A percentile compares a stretch with the other conserved stretches of the same genome.
Conservation (phyloP, 2,888 invertebrate genomes). For the Anaspis maculata region DNA sequence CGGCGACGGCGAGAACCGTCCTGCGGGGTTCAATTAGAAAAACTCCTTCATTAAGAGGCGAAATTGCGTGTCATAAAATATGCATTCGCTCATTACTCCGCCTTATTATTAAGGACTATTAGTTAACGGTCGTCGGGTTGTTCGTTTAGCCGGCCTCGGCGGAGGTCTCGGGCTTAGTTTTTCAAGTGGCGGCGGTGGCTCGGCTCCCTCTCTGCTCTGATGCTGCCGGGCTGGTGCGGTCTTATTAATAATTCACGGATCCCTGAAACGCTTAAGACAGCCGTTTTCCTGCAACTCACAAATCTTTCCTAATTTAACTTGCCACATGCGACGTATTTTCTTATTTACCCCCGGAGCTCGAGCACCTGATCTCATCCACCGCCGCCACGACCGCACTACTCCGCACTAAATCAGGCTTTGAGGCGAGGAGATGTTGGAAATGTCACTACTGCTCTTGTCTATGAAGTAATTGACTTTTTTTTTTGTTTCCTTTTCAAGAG, state of each 20-base stretch:
- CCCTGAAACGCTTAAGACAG: constrained; percentile 28
- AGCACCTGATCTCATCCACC: constrained; percentile 7
- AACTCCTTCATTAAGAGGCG: constrained; percentile 11
- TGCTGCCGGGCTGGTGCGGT: no score
- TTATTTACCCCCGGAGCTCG: constrained; percentile 9
- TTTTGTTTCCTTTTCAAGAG: no score
- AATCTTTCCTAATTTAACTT: constrained; percentile 20
- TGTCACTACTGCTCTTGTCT: no score
- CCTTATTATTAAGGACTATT: constrained; percentile 21
- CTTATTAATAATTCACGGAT: constrained; percentile 30
- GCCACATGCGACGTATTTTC: constrained; percentile 13
- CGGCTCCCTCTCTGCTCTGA: no score
- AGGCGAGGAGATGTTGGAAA: no score
- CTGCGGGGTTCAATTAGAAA: constrained; percentile 16
- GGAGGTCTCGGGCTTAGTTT: constrained; percentile 21
- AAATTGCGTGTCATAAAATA: constrained; percentile 18
- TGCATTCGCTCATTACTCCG: constrained; percentile 19
- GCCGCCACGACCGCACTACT: constrained; percentile 1
- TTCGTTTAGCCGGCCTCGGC: constrained; percentile 16
- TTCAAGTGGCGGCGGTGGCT: constrained; percentile 25
- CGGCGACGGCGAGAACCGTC: no score
- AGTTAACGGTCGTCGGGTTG: constrained; percentile 16
- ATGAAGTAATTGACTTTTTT: no score
- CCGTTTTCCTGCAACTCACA: constrained; percentile 25
- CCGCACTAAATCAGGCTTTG: no score